These are phyloP conservation scores for Busseola fusca DNA, from an alignment of 2,888 invertebrate genomes.

Conservation along the genomic window DNA sequence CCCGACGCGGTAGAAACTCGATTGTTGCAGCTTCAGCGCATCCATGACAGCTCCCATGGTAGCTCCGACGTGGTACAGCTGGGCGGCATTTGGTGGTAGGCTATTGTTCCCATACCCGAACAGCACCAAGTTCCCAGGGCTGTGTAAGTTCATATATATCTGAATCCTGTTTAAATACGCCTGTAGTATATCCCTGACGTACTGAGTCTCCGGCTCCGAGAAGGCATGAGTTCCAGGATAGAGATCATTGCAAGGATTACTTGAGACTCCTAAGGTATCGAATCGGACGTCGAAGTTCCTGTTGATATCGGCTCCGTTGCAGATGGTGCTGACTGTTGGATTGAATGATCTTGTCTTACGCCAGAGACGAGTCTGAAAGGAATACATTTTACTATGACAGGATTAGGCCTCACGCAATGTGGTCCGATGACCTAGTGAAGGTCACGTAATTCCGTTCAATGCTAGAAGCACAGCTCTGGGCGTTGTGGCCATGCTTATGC, in stretches of 20 bases:
- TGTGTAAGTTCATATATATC: constrained; percentile 92
- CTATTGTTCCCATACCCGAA: constrained; percentile 68
- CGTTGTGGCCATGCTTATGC: too few relatives aligned
- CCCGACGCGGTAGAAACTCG: constrained; percentile 70
- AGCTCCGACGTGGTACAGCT: constrained; percentile 70
- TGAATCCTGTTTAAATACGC: constrained; percentile 82
- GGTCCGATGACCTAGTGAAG: too few relatives aligned
- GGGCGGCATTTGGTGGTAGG: constrained; percentile 69
- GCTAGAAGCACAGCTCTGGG: not conserved
- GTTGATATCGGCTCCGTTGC: constrained; percentile 92
- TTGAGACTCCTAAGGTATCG: constrained; percentile 88
- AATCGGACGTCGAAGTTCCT: constrained; percentile 91
- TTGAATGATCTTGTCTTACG: constrained; percentile 89
- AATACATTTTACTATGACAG: not conserved
- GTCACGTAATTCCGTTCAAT: not conserved
- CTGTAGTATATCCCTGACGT: constrained; percentile 88
- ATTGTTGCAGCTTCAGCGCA: constrained; percentile 64
- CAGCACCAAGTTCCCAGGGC: constrained; percentile 89
- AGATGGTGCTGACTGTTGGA: constrained; percentile 67
- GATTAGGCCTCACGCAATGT: not conserved
- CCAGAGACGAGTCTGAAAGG: constrained; percentile 88
- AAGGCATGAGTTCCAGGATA: constrained; percentile 89
- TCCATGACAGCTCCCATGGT: constrained; percentile 76
- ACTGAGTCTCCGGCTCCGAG: constrained; percentile 90
- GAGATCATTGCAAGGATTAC: constrained; percentile 87